Conservation (phyloP, 2,113 vertebrate species). For the Nipponia nippon region DNA sequence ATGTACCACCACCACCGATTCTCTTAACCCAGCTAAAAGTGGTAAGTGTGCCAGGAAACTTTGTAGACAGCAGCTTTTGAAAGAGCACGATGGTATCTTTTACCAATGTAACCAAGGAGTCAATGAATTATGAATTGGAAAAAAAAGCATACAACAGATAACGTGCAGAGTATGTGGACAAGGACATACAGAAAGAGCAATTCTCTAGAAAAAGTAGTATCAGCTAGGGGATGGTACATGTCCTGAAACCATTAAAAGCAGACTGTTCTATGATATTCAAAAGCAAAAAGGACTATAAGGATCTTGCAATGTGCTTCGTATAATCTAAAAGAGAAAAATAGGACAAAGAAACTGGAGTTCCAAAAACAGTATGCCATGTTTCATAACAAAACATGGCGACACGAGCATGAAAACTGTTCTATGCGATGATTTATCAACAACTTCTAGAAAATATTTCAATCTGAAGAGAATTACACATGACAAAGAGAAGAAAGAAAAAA, state of each 20-base stretch:
- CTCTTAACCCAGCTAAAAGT: not conserved
- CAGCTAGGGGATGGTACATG: not conserved
- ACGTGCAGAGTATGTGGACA: not conserved
- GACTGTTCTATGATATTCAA: not conserved
- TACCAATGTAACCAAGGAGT: not conserved
- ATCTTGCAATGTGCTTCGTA: not conserved
- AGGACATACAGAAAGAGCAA: not conserved
- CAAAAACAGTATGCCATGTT: not conserved
- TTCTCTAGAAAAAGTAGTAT: not conserved
- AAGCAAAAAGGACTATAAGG: not conserved
- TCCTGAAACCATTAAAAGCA: not conserved
- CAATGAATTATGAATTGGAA: accelerated
- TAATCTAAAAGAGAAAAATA: not conserved
- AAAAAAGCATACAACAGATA: not conserved
- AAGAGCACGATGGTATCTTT: not conserved
- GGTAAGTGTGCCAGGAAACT: not conserved
- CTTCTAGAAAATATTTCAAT: not conserved
- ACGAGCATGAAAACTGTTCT: not conserved
- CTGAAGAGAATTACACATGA: not conserved
- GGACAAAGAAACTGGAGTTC: not conserved
- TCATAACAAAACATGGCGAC: not conserved
- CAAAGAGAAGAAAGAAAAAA: not conserved
- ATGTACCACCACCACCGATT: not conserved
- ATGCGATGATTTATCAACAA: not conserved
- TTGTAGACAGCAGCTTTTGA: not conserved